Evolutionary conservation across 2,888 invertebrate genomes (phyloP).

Genomic region (Eupelmus urozonus): DNA sequence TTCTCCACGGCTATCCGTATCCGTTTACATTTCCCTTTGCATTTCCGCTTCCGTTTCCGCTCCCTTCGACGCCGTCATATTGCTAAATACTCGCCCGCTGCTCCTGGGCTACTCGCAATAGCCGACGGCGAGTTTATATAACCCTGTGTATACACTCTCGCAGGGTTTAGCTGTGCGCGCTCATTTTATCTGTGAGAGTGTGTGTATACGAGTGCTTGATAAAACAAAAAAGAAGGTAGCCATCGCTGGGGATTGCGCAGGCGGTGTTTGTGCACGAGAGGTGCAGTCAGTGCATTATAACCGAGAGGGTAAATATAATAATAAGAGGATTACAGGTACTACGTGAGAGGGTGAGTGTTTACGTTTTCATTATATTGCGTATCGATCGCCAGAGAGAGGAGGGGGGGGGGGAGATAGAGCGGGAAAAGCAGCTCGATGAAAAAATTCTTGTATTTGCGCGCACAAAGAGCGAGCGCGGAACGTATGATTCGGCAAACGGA

Average conservation of each 20-base stretch:
- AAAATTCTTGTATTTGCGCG: slow-evolving; percentile 2
- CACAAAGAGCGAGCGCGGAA: not conserved
- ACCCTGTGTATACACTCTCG: too few species aligned
- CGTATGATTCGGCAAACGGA: not conserved
- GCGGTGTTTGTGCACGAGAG: not conserved
- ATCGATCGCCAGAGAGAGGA: too few species aligned
- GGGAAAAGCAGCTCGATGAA: not conserved
- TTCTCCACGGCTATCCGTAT: slow-evolving; percentile 3
- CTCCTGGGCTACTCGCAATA: not conserved
- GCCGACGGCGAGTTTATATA: too few species aligned
- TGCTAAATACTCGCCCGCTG: slow-evolving; percentile 36
- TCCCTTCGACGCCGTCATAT: slow-evolving; percentile 38
- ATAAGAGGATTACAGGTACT: slow-evolving; percentile 38
- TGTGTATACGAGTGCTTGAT: not conserved
- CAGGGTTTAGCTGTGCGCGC: too few species aligned
- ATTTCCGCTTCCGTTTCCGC: slow-evolving; percentile 41
- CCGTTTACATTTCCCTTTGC: slow-evolving; percentile 49
- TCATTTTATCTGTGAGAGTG: too few species aligned
- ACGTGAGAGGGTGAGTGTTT: slow-evolving; percentile 13
- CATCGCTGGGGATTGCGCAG: not conserved
- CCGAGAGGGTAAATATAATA: slow-evolving; percentile 14
- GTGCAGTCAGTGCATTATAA: not conserved
- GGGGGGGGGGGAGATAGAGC: not conserved
- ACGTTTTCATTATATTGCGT: slow-evolving; percentile 10
- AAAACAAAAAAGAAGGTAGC: not conserved